phyloP scores from a whole-genome alignment of 2,888 invertebrate species.

The Beris morrisii region DNA sequence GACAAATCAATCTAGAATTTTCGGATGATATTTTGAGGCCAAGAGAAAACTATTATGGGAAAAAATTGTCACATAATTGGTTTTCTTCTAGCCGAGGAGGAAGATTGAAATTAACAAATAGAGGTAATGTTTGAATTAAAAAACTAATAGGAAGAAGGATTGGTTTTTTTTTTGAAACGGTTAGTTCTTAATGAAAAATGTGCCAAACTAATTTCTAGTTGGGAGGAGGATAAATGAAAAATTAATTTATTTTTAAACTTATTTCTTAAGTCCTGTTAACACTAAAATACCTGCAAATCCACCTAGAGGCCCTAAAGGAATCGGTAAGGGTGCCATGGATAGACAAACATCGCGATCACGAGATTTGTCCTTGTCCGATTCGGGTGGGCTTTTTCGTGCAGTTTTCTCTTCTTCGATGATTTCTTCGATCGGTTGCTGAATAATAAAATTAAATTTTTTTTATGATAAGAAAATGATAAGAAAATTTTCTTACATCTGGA shows the following conservation, averaged over 20 bases:
- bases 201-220: no score
- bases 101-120: no score
- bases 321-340: conserved; percentile 56
- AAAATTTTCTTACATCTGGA: conserved; percentile 65
- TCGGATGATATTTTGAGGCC: no score
- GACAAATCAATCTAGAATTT: no score
- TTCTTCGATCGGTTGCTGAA: conserved; percentile 68
- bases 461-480: not conserved
- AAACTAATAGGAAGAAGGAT: no score
- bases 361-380: conserved; percentile 68
- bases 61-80: not conserved
- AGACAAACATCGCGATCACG: conserved; percentile 62
- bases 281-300: conserved; percentile 54
- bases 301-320: conserved; percentile 56
- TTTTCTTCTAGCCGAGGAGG: not conserved
- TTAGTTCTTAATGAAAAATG: no score
- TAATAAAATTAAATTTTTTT: conserved; percentile 20
- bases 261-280: conserved; percentile 41
- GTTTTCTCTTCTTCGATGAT: conserved; percentile 66
- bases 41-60: no score
- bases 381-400: conserved; percentile 69
- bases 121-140: no score
- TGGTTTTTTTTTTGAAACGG: no score
- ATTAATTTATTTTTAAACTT: conserved; percentile 42
- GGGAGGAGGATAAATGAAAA: conserved; percentile 41